A percentile compares a stretch with the other conserved stretches of the same genome.
These are phyloP conservation scores for Drosophila borborema DNA, from an alignment of 2,888 invertebrate genomes.

Conservation along the genomic window DNA sequence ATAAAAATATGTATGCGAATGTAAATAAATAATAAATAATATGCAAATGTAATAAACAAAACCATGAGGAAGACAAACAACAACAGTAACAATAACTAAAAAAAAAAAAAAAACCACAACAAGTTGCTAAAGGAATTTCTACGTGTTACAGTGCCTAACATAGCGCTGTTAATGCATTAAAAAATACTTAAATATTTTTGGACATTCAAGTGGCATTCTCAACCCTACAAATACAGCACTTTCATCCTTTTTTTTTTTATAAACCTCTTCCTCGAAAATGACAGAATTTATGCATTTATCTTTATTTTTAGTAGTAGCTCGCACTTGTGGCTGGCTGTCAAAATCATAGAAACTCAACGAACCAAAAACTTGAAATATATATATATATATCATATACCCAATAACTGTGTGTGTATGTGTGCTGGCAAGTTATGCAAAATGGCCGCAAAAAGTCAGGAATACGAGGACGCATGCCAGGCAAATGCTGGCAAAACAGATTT, in stretches of 20 bases:
- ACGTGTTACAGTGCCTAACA: slow-evolving; percentile 45
- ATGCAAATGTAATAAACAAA: slow-evolving; percentile 80
- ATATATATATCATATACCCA: slow-evolving; percentile 30
- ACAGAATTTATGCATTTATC: slow-evolving; percentile 70
- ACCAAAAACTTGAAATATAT: slow-evolving; percentile 71
- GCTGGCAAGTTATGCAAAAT: slow-evolving; percentile 73
- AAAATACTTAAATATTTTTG: slow-evolving; percentile 39
- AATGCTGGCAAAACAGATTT: slow-evolving; percentile 79
- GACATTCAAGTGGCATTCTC: slow-evolving; percentile 5
- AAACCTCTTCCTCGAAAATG: slow-evolving; percentile 27
- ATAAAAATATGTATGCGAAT: slow-evolving; percentile 66
- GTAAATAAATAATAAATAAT: slow-evolving; percentile 81
- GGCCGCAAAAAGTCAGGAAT: slow-evolving; percentile 44
- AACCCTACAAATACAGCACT: background rate
- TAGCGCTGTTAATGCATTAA: slow-evolving; percentile 43
- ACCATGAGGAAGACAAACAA: slow-evolving; percentile 55
- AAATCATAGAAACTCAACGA: slow-evolving; percentile 75
- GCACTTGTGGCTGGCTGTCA: slow-evolving; percentile 71
- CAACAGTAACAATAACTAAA: slow-evolving; percentile 13
- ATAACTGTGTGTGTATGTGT: slow-evolving; percentile 45
- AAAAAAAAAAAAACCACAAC: slow-evolving; percentile 4
- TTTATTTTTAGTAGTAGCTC: slow-evolving; percentile 24
- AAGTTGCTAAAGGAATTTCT: slow-evolving; percentile 58
- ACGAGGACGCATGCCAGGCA: slow-evolving; percentile 69
- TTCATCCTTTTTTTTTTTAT: slow-evolving; percentile 21